Evolutionary conservation across 2,797 vertebrate species (phyloP).

Genomic region (Philypnodon macrostomus): DNA sequence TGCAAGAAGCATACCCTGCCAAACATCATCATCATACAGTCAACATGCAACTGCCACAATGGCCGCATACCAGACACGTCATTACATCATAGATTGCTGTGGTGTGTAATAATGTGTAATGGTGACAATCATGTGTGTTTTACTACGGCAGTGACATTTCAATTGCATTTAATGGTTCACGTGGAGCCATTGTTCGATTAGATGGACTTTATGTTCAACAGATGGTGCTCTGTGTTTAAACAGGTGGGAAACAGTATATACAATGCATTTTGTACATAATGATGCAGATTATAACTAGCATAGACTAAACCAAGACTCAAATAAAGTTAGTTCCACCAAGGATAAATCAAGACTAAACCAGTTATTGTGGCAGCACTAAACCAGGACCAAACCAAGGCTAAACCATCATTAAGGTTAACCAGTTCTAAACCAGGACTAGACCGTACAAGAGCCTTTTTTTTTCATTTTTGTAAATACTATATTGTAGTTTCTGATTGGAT

Average conservation of each 20-base stretch:
- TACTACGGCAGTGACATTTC: constrained; percentile 2
- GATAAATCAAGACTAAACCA: too few relatives aligned
- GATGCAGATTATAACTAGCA: too few relatives aligned
- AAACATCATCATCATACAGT: constrained; percentile 17
- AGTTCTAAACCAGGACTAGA: too few relatives aligned
- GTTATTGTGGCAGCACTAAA: too few relatives aligned
- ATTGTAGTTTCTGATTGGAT: too few relatives aligned
- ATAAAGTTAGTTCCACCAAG: too few relatives aligned
- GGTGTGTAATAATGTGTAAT: constrained; percentile 6
- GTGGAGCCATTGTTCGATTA: background rate
- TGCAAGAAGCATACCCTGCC: background rate
- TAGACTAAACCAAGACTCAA: too few relatives aligned
- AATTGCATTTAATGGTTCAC: background rate
- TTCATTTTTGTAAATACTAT: too few relatives aligned
- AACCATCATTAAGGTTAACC: too few relatives aligned
- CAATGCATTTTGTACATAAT: too few relatives aligned
- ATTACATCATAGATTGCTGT: constrained; percentile 26
- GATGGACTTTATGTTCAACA: background rate
- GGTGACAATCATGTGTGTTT: background rate
- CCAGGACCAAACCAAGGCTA: too few relatives aligned
- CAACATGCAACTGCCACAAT: constrained; percentile 1
- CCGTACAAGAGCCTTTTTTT: too few relatives aligned
- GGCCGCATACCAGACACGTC: constrained; percentile 15
- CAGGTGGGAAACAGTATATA: constrained; percentile 15
- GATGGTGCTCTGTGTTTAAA: background rate